phyloP scores from a whole-genome alignment of 2,888 invertebrate species.

The Tillus elongatus region DNA sequence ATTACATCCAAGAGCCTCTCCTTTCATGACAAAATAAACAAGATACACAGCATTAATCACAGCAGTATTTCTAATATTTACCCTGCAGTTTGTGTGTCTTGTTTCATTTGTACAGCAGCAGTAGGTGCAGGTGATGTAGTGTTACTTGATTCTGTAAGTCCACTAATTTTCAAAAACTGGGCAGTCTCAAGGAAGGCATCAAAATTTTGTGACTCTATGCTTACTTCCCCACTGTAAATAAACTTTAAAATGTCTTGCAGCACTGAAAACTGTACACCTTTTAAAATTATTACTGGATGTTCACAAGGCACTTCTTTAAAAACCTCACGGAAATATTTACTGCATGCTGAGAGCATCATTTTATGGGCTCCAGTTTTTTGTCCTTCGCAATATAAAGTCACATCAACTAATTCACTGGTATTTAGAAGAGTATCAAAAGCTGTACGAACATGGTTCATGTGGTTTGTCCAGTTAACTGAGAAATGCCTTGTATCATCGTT shows the following conservation, averaged over 20 bases:
- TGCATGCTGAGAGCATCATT: slow-evolving; percentile 76
- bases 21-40: too few relatives aligned
- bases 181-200: slow-evolving; percentile 56
- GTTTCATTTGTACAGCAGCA: too few relatives aligned
- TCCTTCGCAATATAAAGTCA: slow-evolving; percentile 78
- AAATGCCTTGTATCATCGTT: too few relatives aligned
- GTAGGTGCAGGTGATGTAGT: too few relatives aligned
- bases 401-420: slow-evolving; percentile 68
- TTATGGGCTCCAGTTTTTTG: slow-evolving; percentile 76
- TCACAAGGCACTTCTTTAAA: slow-evolving; percentile 58
- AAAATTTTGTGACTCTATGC: slow-evolving; percentile 54
- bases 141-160: slow-evolving; percentile 43
- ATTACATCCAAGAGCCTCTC: too few relatives aligned
- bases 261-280: slow-evolving; percentile 56
- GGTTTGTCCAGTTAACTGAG: slow-evolving; percentile 84
- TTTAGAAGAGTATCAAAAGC: slow-evolving; percentile 66
- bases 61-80: too few relatives aligned
- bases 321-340: slow-evolving; percentile 56
- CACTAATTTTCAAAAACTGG: slow-evolving; percentile 55
- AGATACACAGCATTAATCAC: too few relatives aligned
- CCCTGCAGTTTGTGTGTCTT: too few relatives aligned
- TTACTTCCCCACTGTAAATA: slow-evolving; percentile 62
- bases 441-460: slow-evolving; percentile 68
- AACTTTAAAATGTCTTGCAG: slow-evolving; percentile 56
- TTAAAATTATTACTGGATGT: slow-evolving; percentile 59